Percentiles rank a stretch among this genome's conserved stretches.
phyloP scores from a whole-genome alignment of 2,113 vertebrate genomes.

The Panurus biarmicus region DNA sequence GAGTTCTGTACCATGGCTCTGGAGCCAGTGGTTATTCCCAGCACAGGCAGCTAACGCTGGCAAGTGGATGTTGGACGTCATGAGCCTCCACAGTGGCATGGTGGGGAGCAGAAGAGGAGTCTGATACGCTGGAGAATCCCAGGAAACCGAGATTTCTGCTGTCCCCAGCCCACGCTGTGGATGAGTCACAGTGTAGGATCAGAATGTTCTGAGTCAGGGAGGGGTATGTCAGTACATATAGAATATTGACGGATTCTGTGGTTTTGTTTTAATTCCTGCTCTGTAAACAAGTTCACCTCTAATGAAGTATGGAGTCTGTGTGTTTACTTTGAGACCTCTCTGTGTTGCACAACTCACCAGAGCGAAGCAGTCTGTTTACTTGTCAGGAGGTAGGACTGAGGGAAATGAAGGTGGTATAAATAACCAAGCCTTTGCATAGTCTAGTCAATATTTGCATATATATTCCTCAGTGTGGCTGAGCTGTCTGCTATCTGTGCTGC shows the following conservation, averaged over 20 bases:
- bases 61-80: not conserved
- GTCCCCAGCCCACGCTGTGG: not conserved
- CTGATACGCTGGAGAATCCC: not conserved
- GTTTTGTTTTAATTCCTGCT: not conserved
- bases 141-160: not conserved
- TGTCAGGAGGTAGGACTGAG: not conserved
- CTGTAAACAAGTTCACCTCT: constrained; percentile 36
- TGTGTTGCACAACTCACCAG: not conserved
- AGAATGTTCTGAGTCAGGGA: not conserved
- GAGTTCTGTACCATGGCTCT: not conserved
- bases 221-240: not conserved
- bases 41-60: not conserved
- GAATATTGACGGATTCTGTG: not conserved
- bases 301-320: not conserved
- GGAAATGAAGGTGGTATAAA: constrained; percentile 17
- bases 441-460: constrained; percentile 22
- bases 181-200: not conserved
- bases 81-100: not conserved
- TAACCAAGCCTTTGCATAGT: not conserved
- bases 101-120: not conserved
- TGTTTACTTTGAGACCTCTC: constrained; percentile 17
- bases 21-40: not conserved
- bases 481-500: not conserved
- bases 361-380: constrained; percentile 33
- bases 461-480: not conserved